These are phyloP conservation scores for Lasioglossum albipes DNA, from an alignment of 1,140 invertebrate genomes.

Conservation along the genomic window DNA sequence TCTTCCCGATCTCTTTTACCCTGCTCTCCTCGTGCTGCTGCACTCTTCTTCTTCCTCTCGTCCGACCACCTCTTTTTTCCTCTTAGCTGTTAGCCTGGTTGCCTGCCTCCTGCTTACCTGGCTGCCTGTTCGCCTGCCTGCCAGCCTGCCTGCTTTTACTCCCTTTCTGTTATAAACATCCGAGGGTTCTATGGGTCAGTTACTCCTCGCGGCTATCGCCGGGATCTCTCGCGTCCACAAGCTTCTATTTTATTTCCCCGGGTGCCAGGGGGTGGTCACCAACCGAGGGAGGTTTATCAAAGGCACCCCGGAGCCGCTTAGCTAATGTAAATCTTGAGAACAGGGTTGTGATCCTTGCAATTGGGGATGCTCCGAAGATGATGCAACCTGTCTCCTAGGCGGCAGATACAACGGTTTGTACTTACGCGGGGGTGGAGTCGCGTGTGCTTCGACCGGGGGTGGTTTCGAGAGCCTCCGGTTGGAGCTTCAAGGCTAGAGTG, in stretches of 20 bases:
- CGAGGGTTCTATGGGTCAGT: conserved; percentile 28
- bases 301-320: background rate
- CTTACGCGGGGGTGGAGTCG: no score
- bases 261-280: background rate
- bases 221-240: conserved; percentile 30
- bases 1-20: conserved; percentile 46
- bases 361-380: no score
- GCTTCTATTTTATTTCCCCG: conserved; percentile 40
- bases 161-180: conserved; percentile 16
- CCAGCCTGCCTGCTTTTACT: no score
- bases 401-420: no score
- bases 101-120: background rate
- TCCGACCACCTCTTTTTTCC: background rate
- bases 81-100: background rate
- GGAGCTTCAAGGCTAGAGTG: no score
- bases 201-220: conserved; percentile 32
- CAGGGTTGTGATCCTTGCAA: no score
- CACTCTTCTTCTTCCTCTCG: no score
- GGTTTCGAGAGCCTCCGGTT: no score
- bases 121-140: background rate
- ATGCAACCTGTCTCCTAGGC: no score
- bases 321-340: no score
- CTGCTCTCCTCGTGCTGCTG: background rate
- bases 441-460: no score
- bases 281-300: background rate